A percentile compares a stretch with the other conserved stretches of the same genome.
phyloP scores from a whole-genome alignment of 1,140 invertebrate genomes.

The Drosophila pachea region DNA sequence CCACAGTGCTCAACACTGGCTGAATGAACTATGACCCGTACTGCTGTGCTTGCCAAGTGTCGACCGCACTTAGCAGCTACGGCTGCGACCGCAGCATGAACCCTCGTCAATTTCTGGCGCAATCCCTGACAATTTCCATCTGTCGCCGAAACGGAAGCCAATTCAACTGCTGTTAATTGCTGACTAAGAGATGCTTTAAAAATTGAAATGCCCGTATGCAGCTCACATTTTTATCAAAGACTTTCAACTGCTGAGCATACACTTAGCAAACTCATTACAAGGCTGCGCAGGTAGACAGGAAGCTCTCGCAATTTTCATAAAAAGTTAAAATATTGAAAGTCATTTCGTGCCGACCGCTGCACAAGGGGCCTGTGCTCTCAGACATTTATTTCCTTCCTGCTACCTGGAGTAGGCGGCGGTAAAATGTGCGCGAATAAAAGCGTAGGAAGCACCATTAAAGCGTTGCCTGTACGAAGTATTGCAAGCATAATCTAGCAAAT shows the following conservation, averaged over 20 bases:
- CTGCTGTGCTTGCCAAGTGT: conserved; percentile 20
- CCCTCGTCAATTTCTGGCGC: conserved; percentile 55
- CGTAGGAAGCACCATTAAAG: conserved; percentile 44
- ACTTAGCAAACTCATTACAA: conserved; percentile 22
- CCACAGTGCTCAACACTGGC: conserved; percentile 30
- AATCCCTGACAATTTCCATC: conserved; percentile 55
- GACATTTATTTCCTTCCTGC: conserved; percentile 72
- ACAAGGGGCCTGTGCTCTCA: conserved; percentile 47
- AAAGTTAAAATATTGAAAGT: conserved; percentile 75
- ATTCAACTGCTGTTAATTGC: conserved; percentile 47
- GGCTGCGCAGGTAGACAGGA: conserved; percentile 49
- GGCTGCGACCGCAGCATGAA: conserved; percentile 29
- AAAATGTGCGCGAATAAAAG: conserved; percentile 32
- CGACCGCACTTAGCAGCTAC: conserved; percentile 43
- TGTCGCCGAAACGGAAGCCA: conserved; percentile 30
- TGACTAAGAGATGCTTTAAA: conserved; percentile 13
- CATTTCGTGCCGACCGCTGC: conserved; percentile 52
- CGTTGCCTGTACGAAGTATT: conserved; percentile 55
- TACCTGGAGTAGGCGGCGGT: conserved; percentile 23
- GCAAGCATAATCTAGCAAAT: conserved; percentile 66
- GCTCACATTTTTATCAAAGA: conserved; percentile 11
- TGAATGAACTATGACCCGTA: conserved; percentile 40
- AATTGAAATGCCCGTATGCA: conserved; percentile 27
- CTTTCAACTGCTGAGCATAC: conserved; percentile 6
- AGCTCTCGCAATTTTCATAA: conserved; percentile 70